Evolutionary conservation across 2,888 invertebrate species (phyloP).

Genomic region (Galerucella nymphaeae): DNA sequence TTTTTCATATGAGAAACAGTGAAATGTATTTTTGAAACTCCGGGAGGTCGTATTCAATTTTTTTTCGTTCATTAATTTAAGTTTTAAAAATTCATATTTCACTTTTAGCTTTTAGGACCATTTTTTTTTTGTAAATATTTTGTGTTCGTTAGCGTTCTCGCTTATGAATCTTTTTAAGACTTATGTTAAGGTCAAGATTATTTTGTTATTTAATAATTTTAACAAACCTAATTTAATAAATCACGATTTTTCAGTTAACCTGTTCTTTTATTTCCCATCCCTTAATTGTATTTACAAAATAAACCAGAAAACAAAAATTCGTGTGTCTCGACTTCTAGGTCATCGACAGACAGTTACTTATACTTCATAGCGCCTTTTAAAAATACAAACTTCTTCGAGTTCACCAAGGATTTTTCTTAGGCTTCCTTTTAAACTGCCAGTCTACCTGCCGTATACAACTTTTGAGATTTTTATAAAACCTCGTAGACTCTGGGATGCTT

Average conservation of each 20-base stretch:
- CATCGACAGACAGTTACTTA: too few species aligned
- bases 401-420: too few species aligned
- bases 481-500: too few species aligned
- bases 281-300: too few species aligned
- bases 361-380: too few species aligned
- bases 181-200: constrained; percentile 48
- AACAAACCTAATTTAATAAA: constrained; percentile 45
- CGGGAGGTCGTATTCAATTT: constrained; percentile 3
- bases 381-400: too few species aligned
- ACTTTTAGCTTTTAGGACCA: constrained; percentile 19
- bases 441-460: too few species aligned
- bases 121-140: constrained; percentile 23
- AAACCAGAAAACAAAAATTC: too few species aligned
- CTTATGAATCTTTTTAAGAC: constrained; percentile 38
- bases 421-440: too few species aligned
- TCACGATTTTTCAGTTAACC: constrained; percentile 36
- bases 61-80: constrained; percentile 12
- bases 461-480: too few species aligned
- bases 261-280: neutral
- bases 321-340: too few species aligned
- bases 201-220: constrained; percentile 50
- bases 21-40: constrained; percentile 7
- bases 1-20: neutral
- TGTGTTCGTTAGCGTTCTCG: constrained; percentile 38
- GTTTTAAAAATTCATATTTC: constrained; percentile 9